Evolutionary conservation across 2,888 invertebrate species (phyloP).

Genomic region (Stenoptilia bipunctidactyla): DNA sequence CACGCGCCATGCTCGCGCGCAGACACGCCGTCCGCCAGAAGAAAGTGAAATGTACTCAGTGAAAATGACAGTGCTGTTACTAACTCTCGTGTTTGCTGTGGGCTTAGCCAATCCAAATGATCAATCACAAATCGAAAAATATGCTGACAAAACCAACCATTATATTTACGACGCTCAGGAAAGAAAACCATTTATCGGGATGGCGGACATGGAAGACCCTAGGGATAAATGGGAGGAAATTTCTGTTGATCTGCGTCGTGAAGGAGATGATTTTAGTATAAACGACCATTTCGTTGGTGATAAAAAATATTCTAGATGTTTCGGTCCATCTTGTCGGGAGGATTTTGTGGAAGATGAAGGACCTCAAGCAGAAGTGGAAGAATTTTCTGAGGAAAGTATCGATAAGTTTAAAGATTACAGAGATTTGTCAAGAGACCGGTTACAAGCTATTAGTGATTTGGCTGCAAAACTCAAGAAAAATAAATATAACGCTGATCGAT

Average conservation of each 20-base stretch:
- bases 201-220: conserved; percentile 29
- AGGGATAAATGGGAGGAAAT: conserved; percentile 29
- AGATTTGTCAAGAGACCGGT: conserved; percentile 46
- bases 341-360: conserved; percentile 36
- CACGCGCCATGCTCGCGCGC: conserved; percentile 44
- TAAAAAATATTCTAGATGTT: conserved; percentile 49
- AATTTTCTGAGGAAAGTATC: conserved; percentile 68
- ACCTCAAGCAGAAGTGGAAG: conserved; percentile 71
- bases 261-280: conserved; percentile 13
- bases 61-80: conserved; percentile 55
- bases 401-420: conserved; percentile 64
- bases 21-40: conserved; percentile 31
- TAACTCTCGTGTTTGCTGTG: conserved; percentile 35
- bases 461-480: conserved; percentile 62
- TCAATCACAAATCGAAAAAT: conserved; percentile 40
- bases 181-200: conserved; percentile 69
- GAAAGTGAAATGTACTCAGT: conserved; percentile 54
- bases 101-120: conserved; percentile 36
- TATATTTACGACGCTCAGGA: conserved; percentile 71
- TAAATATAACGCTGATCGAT: conserved; percentile 36
- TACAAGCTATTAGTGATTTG: conserved; percentile 53
- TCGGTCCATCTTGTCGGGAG: conserved; percentile 58
- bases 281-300: conserved; percentile 43
- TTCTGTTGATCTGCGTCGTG: conserved; percentile 15
- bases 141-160: conserved; percentile 49